Conservation (phyloP, 2,113 vertebrate species). For the Sylvia atricapilla region DNA sequence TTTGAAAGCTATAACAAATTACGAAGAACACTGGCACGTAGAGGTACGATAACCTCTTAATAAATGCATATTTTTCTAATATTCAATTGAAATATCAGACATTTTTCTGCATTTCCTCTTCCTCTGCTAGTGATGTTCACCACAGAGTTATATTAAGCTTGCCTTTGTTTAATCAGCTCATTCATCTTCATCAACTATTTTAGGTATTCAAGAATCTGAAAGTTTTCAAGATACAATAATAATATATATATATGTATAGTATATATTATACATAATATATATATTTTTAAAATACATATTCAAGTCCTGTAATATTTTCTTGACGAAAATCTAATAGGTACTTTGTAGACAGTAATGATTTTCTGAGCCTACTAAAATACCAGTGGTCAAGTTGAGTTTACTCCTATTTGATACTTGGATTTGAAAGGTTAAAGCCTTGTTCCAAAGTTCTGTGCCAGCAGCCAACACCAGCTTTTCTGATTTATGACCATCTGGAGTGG, state of each 20-base stretch:
- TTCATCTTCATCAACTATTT: slow-evolving; percentile 15
- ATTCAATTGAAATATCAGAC: background rate
- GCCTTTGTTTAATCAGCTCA: slow-evolving; percentile 9
- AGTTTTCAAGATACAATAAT: background rate
- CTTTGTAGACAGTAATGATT: background rate
- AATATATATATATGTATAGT: background rate
- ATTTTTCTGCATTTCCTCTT: background rate
- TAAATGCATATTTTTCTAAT: slow-evolving; percentile 15
- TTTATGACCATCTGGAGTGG: slow-evolving; percentile 18
- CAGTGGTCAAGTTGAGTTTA: background rate
- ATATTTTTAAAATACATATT: background rate
- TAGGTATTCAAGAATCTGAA: background rate
- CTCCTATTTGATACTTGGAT: background rate
- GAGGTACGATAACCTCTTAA: background rate
- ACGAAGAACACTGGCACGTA: background rate
- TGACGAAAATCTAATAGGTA: background rate
- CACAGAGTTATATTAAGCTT: background rate
- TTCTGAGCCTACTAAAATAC: background rate
- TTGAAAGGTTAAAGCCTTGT: background rate
- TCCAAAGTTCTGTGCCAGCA: background rate
- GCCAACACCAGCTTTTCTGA: slow-evolving; percentile 19
- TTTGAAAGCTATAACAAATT: background rate
- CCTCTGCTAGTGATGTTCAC: background rate
- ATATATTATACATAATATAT: too few relatives aligned
- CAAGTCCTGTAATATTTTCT: background rate